Percentiles rank a stretch among this genome's conserved stretches.
phyloP scores from a whole-genome alignment of 2,797 vertebrate species.

The Tragelaphus oryx region DNA sequence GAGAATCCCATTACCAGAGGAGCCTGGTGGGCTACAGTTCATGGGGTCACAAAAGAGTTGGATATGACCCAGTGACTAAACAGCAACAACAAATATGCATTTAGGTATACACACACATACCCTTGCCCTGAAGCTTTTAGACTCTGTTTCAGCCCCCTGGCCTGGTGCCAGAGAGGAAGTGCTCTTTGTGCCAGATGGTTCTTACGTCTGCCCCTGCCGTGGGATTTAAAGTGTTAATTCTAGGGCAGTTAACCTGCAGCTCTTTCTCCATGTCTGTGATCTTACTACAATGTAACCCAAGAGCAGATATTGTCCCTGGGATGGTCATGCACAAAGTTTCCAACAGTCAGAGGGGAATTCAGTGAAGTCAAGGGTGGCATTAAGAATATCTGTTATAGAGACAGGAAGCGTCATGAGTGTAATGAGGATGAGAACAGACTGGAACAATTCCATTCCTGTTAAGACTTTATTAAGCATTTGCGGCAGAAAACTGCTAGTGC shows the following conservation, averaged over 20 bases:
- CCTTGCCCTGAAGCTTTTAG: neutral
- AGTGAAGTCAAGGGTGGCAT: neutral
- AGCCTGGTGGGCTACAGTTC: neutral
- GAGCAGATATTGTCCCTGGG: neutral
- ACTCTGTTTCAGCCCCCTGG: neutral
- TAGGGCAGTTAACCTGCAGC: neutral
- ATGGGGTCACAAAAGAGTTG: neutral
- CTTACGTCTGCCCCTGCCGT: neutral
- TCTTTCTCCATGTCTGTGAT: conserved; percentile 19
- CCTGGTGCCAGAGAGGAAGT: neutral
- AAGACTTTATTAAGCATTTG: conserved; percentile 9
- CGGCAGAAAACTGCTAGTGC: conserved; percentile 20
- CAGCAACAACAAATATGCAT: neutral
- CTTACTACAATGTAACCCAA: neutral
- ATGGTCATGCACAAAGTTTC: neutral
- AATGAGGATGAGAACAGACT: neutral
- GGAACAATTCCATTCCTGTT: neutral
- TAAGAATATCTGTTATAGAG: neutral
- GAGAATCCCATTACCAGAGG: neutral
- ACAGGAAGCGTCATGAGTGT: neutral
- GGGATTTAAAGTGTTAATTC: conserved; percentile 1
- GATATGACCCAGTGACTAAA: neutral
- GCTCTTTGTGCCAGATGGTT: neutral
- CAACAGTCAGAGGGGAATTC: neutral
- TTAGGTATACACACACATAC: neutral